Evolutionary conservation across 1,140 invertebrate genomes (phyloP).

Genomic region (Leptopilina boulardi): DNA sequence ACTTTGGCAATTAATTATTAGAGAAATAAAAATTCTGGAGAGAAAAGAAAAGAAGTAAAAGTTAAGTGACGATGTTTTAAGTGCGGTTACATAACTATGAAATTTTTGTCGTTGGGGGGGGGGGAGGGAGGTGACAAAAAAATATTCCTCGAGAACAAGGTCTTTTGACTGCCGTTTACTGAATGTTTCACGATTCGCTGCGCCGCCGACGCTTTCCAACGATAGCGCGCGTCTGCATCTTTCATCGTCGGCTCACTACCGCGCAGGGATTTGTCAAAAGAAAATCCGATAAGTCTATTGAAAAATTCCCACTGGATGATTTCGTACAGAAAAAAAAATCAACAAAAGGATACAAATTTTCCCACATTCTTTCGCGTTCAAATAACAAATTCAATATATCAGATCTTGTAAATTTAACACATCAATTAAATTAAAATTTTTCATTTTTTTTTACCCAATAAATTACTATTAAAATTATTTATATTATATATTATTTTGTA

Average conservation of each 20-base stretch:
- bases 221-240: slow-evolving; percentile 57
- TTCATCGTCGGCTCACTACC: slow-evolving; percentile 48
- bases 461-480: too few relatives aligned
- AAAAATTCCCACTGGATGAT: slow-evolving; percentile 5
- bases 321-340: neutral
- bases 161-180: slow-evolving; percentile 59
- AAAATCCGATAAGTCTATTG: slow-evolving; percentile 14
- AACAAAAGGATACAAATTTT: neutral
- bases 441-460: too few relatives aligned
- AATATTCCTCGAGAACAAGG: slow-evolving; percentile 43
- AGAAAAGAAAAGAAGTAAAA: neutral
- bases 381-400: too few relatives aligned
- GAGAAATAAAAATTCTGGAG: neutral
- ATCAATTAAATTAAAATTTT: too few relatives aligned
- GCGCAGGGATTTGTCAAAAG: neutral
- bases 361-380: neutral
- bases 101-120: neutral
- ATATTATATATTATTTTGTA: too few relatives aligned
- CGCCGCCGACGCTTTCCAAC: slow-evolving; percentile 48
- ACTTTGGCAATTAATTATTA: too few relatives aligned
- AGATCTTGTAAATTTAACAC: too few relatives aligned
- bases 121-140: too few relatives aligned
- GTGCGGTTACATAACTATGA: neutral
- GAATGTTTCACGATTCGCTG: slow-evolving; percentile 56
- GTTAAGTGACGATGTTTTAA: neutral